Conservation (phyloP, 37 sponge, comb jelly and placozoan genomes). For the Mnemiopsis leidyi region DNA sequence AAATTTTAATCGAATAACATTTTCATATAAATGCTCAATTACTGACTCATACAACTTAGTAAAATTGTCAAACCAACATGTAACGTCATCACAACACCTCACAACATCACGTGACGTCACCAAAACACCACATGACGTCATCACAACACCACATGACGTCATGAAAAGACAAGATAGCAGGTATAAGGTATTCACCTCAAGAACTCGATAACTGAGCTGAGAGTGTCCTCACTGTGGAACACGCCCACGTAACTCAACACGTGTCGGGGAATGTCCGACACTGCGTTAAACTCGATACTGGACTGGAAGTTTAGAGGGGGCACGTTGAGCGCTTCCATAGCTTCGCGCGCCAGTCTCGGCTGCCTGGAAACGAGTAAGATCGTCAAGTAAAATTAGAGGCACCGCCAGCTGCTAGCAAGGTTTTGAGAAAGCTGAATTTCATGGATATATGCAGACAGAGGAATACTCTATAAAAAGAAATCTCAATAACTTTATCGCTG, state of each 20-base stretch:
- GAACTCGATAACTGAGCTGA: not conserved
- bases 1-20: no score
- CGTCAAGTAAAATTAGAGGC: no score
- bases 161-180: not conserved
- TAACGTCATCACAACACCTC: not conserved
- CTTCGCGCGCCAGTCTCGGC: not conserved
- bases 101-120: not conserved
- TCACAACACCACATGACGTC: not conserved
- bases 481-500: no score
- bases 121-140: not conserved
- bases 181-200: slow-evolving; percentile 28
- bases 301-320: not conserved
- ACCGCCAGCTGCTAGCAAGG: no score
- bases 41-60: no score
- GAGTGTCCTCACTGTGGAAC: slow-evolving; percentile 53
- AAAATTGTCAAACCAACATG: not conserved
- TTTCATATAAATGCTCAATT: no score
- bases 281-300: slow-evolving; percentile 21
- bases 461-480: no score
- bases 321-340: not conserved
- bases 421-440: no score
- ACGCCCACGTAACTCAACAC: slow-evolving; percentile 11
- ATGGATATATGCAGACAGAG: no score
- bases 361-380: not conserved
- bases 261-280: not conserved